Conservation (phyloP, 2,888 invertebrate species). For the Campoplex nolae region DNA sequence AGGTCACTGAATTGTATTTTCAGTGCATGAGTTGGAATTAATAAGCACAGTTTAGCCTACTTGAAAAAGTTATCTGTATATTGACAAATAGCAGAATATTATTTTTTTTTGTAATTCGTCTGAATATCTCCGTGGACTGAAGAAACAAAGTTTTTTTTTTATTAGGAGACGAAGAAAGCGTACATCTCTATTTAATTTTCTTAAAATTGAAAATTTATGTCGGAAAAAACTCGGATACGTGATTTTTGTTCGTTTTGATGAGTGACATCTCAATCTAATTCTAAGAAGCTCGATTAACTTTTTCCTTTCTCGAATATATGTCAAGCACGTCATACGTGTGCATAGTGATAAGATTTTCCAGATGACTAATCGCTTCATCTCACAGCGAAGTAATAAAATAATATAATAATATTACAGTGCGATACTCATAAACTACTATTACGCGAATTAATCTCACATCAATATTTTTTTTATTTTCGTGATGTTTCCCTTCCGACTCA, state of each 20-base stretch:
- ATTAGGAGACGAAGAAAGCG: not conserved
- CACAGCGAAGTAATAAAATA: not conserved
- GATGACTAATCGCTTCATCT: not conserved
- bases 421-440: not conserved
- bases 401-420: not conserved
- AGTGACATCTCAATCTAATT: not conserved
- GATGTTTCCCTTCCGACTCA: not conserved
- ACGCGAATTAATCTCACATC: not conserved
- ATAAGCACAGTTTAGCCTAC: too few relatives aligned
- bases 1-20: too few relatives aligned
- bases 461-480: not conserved
- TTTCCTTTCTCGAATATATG: not conserved
- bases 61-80: too few relatives aligned
- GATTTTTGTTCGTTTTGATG: not conserved
- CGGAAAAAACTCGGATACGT: not conserved
- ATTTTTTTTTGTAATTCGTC: too few relatives aligned
- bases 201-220: too few relatives aligned
- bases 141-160: too few relatives aligned
- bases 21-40: too few relatives aligned
- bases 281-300: not conserved
- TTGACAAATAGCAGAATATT: too few relatives aligned
- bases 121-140: too few relatives aligned
- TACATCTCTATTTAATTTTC: too few relatives aligned
- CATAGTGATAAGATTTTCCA: not conserved
- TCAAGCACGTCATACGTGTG: not conserved